Evolutionary conservation across 2,888 invertebrate species (phyloP).

Genomic region (Rhabditoides inermis): DNA sequence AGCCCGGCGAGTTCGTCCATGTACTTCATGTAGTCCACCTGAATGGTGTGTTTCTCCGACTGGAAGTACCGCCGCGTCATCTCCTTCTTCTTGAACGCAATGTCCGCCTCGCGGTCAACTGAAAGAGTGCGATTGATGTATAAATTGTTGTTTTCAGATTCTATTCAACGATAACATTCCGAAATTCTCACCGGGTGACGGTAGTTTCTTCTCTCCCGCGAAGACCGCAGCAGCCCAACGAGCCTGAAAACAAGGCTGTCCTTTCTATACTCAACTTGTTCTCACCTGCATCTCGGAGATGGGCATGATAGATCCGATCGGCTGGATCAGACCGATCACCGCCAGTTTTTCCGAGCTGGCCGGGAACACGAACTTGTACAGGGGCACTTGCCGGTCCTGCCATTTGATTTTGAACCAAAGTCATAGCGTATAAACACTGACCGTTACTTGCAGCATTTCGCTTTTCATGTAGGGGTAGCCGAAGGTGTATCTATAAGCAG

Average conservation of each 20-base stretch:
- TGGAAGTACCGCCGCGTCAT: constrained; percentile 45
- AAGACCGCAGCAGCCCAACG: constrained; percentile 45
- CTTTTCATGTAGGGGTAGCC: constrained; percentile 54
- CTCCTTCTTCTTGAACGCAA: constrained; percentile 25
- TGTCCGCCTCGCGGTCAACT: no score
- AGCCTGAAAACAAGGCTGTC: constrained; percentile 7
- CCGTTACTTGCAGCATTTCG: constrained; percentile 36
- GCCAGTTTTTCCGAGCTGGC: constrained; percentile 49
- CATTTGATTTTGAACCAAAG: neutral
- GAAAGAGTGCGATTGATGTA: no score
- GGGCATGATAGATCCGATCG: constrained; percentile 56
- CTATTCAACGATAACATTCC: neutral
- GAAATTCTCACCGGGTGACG: constrained; percentile 19
- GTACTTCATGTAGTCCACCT: constrained; percentile 44
- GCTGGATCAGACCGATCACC: constrained; percentile 54
- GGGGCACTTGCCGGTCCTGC: constrained; percentile 50
- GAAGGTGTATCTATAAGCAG: constrained; percentile 54
- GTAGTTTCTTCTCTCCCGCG: constrained; percentile 25
- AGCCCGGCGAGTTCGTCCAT: constrained; percentile 48
- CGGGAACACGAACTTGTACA: constrained; percentile 56
- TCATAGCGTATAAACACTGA: constrained; percentile 4
- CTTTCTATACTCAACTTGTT: neutral
- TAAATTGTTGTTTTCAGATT: no score
- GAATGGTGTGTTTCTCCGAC: constrained; percentile 46
- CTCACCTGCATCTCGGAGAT: constrained; percentile 54